A percentile compares a stretch with the other conserved stretches of the same genome.
Conservation (phyloP, 2,113 vertebrate genomes). For the Hiodon tergisus region DNA sequence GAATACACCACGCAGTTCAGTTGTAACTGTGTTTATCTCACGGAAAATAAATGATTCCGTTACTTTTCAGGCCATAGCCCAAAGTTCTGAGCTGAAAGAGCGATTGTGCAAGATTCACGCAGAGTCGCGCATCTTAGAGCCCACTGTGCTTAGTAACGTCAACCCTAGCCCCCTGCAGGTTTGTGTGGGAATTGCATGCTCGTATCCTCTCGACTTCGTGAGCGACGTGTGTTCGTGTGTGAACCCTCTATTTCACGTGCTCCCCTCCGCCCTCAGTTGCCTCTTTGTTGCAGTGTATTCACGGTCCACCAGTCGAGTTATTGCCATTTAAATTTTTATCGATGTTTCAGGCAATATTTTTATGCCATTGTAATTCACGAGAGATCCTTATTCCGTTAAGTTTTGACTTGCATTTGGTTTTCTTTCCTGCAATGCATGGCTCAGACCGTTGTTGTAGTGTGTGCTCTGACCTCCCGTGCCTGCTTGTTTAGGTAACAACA, state of each 20-base stretch:
- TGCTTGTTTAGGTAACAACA: too few relatives aligned
- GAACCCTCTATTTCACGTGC: background rate
- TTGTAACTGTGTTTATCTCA: background rate
- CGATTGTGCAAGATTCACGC: constrained; percentile 93
- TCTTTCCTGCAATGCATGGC: too few relatives aligned
- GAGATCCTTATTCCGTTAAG: too few relatives aligned
- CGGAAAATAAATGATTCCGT: constrained; percentile 41
- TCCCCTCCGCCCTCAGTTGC: background rate
- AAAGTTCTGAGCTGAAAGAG: constrained; percentile 93
- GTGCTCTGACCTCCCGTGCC: too few relatives aligned
- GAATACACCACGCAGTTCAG: background rate
- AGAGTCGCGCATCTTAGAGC: constrained; percentile 84
- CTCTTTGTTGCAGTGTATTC: background rate
- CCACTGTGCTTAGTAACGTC: constrained; percentile 72
- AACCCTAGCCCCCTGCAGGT: constrained; percentile 82
- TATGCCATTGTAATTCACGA: too few relatives aligned
- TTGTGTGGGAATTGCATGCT: constrained; percentile 66
- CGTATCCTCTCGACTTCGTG: background rate
- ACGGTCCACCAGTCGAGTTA: background rate
- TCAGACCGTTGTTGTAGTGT: too few relatives aligned
- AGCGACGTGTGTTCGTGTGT: background rate
- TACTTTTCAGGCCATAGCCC: constrained; percentile 87
- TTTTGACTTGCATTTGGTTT: too few relatives aligned
- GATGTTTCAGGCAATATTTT: background rate
- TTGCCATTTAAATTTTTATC: background rate